These are phyloP conservation scores for Bradysia coprophila DNA, from an alignment of 1,140 invertebrate genomes.

Conservation along the genomic window DNA sequence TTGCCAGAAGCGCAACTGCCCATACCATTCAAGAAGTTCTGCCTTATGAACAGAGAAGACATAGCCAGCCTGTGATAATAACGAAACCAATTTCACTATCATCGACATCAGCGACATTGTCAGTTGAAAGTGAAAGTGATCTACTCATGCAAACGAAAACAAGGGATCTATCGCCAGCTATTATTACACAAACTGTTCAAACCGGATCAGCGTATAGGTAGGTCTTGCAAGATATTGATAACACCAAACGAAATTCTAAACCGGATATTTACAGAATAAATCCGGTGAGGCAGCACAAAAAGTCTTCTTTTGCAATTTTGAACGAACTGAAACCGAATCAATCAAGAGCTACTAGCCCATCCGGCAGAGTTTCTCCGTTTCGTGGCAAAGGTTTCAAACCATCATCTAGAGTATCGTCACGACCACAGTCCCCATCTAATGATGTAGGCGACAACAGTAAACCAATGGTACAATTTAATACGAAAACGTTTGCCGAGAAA, in stretches of 20 bases:
- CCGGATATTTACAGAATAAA: conserved; percentile 15
- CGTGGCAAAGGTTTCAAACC: conserved; percentile 34
- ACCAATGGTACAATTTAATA: not conserved
- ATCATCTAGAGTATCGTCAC: conserved; percentile 19
- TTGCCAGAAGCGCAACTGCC: not conserved
- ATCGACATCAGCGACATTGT: not conserved
- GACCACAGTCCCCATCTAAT: conserved; percentile 3
- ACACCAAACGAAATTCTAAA: too few species aligned
- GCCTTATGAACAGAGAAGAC: not conserved
- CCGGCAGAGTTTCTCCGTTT: conserved; percentile 33
- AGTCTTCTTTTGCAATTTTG: conserved; percentile 37
- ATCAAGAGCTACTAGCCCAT: conserved; percentile 20
- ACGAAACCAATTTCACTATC: not conserved
- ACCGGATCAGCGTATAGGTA: conserved; percentile 20
- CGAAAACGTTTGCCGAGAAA: not conserved
- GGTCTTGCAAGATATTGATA: too few species aligned
- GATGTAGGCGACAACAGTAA: not conserved
- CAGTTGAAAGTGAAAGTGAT: not conserved
- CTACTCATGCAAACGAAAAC: conserved; percentile 1
- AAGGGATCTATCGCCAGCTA: conserved; percentile 15
- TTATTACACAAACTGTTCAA: conserved; percentile 14
- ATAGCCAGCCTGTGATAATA: not conserved
- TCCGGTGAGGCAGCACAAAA: conserved; percentile 23
- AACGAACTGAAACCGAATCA: conserved; percentile 25
- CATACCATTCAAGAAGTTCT: conserved; percentile 1